A percentile compares a stretch with the other conserved stretches of the same genome.
Conservation (phyloP, 23 tunicate species). For the Oikopleura albicans region DNA sequence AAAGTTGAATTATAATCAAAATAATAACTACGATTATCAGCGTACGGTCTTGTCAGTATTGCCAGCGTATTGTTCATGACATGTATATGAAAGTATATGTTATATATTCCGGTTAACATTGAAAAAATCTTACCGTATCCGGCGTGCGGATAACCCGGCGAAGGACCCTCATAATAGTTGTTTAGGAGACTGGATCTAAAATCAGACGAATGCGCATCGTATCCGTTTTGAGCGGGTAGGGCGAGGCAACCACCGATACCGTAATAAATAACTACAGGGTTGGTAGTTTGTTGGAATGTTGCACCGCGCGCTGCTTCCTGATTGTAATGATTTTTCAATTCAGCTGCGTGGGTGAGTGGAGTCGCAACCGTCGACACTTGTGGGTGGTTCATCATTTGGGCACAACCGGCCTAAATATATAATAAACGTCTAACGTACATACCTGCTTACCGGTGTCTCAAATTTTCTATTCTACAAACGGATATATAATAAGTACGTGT, state of each 20-base stretch:
- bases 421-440: too few relatives aligned
- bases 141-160: too few relatives aligned
- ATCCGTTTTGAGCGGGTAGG: constrained; percentile 3
- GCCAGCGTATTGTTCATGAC: too few relatives aligned
- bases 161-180: neutral
- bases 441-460: too few relatives aligned
- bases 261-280: neutral
- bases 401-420: constrained; percentile 10
- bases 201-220: neutral
- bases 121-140: neutral
- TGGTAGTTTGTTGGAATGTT: neutral
- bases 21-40: too few relatives aligned
- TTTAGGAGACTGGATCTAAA: neutral
- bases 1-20: too few relatives aligned
- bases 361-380: neutral
- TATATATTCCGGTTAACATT: too few relatives aligned
- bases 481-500: too few relatives aligned
- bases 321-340: neutral
- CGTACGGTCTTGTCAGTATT: too few relatives aligned
- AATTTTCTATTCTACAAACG: too few relatives aligned
- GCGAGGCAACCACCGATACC: constrained; percentile 17
- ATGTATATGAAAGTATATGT: too few relatives aligned
- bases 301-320: neutral
- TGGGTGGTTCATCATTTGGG: constrained; percentile 16
- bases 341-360: neutral